Percentiles rank a stretch among this genome's conserved stretches.
Conservation (phyloP, 2,113 vertebrate species). For the Geothlypis trichas region DNA sequence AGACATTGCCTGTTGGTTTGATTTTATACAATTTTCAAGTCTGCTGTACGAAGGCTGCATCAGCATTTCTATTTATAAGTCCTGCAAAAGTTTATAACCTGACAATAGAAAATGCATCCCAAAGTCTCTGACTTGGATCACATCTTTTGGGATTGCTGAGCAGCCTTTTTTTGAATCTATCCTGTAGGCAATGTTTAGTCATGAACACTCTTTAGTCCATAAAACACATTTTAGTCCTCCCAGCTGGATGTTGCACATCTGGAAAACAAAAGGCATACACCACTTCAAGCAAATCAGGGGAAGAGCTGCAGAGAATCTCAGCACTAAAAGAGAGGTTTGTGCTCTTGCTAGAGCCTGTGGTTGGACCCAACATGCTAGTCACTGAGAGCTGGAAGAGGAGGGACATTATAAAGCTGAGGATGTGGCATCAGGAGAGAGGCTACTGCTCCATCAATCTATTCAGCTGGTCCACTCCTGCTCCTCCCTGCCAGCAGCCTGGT, state of each 20-base stretch:
- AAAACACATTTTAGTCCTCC: constrained; percentile 18
- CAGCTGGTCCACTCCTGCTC: background rate
- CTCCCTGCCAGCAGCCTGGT: background rate
- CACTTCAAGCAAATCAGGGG: background rate
- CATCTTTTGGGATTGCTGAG: background rate
- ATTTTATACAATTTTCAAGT: background rate
- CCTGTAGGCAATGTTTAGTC: constrained; percentile 19
- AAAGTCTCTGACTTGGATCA: background rate
- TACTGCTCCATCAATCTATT: background rate
- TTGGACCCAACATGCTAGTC: background rate
- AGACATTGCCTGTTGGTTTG: background rate
- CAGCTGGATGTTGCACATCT: constrained; percentile 44
- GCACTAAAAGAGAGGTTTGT: background rate
- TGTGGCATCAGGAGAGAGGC: background rate
- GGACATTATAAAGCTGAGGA: background rate
- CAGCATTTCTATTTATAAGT: background rate
- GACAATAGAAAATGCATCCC: constrained; percentile 8
- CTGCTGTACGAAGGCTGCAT: background rate
- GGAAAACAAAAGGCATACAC: constrained; percentile 32
- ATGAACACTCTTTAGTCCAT: constrained; percentile 34
- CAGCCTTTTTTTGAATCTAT: background rate
- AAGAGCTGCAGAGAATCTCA: background rate
- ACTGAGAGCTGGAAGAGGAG: background rate
- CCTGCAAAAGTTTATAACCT: constrained; percentile 12
- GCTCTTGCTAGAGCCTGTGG: background rate